Conservation (phyloP, 2,113 vertebrate genomes). For the Pollimyrus isidori region DNA sequence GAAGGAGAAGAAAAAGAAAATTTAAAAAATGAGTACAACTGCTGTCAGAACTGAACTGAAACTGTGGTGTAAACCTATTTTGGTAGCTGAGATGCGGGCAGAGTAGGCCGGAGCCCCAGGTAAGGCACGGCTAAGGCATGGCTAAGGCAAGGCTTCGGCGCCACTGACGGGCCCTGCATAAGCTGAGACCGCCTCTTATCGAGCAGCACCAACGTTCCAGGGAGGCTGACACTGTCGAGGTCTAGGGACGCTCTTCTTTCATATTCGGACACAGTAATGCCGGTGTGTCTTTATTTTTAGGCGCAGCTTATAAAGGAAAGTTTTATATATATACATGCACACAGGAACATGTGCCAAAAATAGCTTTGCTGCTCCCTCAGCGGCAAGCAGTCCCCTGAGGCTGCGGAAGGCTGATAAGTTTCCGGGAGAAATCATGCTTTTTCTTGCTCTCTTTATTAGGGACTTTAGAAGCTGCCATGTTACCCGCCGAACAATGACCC, state of each 20-base stretch:
- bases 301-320: not conserved
- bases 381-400: not conserved
- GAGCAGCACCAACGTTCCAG: not conserved
- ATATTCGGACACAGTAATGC: not conserved
- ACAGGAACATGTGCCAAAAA: not conserved
- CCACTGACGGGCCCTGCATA: not conserved
- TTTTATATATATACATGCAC: not conserved
- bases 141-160: not conserved
- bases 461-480: constrained; percentile 25
- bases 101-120: too few species aligned
- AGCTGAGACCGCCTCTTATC: not conserved
- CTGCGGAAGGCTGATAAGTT: constrained; percentile 23
- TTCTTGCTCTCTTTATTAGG: constrained; percentile 33
- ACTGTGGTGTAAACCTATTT: not conserved
- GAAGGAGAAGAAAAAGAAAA: not conserved
- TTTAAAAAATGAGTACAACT: not conserved
- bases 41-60: not conserved
- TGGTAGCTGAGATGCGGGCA: not conserved
- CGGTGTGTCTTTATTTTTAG: not conserved
- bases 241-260: not conserved
- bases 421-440: constrained; percentile 33
- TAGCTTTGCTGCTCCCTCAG: not conserved
- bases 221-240: not conserved
- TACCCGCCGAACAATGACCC: constrained; percentile 33
- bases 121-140: too few species aligned